Base-by-base conservation (phyloP, 2,113 vertebrate species). In the Trichomycterus rosablanca region DNA sequence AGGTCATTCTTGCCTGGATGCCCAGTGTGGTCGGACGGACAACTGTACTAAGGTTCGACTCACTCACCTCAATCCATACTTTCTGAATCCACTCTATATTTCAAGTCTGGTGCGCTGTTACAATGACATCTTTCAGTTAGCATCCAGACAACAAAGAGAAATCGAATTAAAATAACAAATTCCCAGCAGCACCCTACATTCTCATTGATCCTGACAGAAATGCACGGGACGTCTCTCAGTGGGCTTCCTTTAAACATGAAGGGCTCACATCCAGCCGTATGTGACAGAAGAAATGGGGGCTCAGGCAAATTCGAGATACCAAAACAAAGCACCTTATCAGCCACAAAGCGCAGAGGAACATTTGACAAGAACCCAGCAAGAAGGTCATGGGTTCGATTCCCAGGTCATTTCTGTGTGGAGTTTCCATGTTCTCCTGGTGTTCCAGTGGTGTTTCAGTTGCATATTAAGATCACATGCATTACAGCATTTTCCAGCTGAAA, bases 161-260 rank as follows among this genome's bases (percentile, higher is more conserved):
- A 68, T 61, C 39, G 46, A 73, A 75, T 59, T 75, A 71, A 73
- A 71, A 73, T 67, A 54, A 39, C 49, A 45, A 71, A 66, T 66
- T 72, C 76, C 67, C 71, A 68, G 39, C 44, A 59, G 67, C 56
- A 15, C 24, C 7, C 39, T 9, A 18, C 58, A 30, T 70, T 59
- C 59, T 53, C 46, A 67, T 62, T 48, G 64, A 58, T 66, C 61
- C 43, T 68, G 69, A 71, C 63, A 74, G 55, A 32, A 23, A 51
- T 4, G 39, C 61, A 16, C 37, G 44, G 61, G 68, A 58, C 26
- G 45, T 11, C 44, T 70, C 71, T 74, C 71, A 9, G 58, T 20
- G 66, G 68, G 71, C 48, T 56, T 70, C 60, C 63, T 67, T 54
- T 51, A 66, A 66, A 75, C 71, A 78, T 62, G 66, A 71, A 75